Evolutionary conservation across 2,888 invertebrate genomes (phyloP), one percentile per base, ranked within the genome.

Genomic region (Rhamnusium bicolor): DNA sequence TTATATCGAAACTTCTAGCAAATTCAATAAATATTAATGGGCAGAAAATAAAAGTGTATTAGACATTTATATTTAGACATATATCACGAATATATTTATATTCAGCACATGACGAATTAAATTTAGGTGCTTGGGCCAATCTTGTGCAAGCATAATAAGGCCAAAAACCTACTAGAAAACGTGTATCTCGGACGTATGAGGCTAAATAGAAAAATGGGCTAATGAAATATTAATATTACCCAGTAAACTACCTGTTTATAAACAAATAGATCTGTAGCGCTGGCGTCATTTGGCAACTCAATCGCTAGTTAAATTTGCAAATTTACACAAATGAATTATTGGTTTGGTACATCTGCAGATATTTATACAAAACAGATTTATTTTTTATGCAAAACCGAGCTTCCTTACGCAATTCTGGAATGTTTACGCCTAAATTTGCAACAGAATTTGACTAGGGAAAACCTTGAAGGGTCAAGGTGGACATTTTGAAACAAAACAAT

Each of bases 201-300:
- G 27, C 8, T 14, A 14, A 54, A 54, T 54, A n/a, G 54, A 27
- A 27, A 54, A 21, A 12, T 54, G 10, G 27, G 12, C n/a, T n/a
- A 12, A 54, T 54, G 24, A 54, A 54, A 54, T 54, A 54, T 54
- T 54, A 54, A 54, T 54, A 27, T 24, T 14, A 54, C 54, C 54
- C 54, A 54, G 24, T 54, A 54, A 54, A 54, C 54, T 54, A 24
- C 27, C 19, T 27, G 12, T 12, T n/a, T n/a, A 21, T 53, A 54
- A 54, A 54, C 40, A 40, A 40, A n/a, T 54, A 24, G 27, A 19
- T 21, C 21, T 24, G 54, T 24, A 54, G 5, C 40, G n/a, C 12
- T 40, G 40, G n/a, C 40, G 40, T 40, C 40, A n/a, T 54, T 27
- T 54, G 24, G 24, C 24, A 21, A 21, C 40, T 40, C 40, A n/a